Conservation (phyloP, 2,113 vertebrate species). For the pig (Sus scrofa) region DNA sequence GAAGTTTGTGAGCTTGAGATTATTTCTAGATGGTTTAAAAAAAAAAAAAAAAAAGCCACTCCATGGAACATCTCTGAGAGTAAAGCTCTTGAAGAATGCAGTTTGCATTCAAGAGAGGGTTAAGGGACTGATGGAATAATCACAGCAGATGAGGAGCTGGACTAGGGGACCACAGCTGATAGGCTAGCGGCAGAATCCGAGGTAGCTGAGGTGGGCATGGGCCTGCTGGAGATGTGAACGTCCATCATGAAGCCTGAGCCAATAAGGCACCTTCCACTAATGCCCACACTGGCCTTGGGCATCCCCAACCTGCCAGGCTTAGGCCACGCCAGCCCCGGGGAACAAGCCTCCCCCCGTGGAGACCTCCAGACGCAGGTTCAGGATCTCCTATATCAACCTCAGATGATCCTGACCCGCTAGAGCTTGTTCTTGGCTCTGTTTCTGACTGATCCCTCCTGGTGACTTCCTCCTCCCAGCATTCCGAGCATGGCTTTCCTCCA, state of each 20-base stretch:
- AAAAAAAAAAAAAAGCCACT: background rate
- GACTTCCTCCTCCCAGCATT: background rate
- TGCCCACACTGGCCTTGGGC: background rate
- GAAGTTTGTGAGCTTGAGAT: background rate
- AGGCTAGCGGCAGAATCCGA: background rate
- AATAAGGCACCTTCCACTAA: fast-evolving
- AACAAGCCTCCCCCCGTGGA: background rate
- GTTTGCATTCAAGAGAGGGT: background rate
- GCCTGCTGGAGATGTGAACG: background rate
- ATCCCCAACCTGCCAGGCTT: background rate
- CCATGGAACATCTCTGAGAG: background rate
- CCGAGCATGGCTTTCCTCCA: background rate
- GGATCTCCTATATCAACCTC: background rate
- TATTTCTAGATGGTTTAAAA: background rate
- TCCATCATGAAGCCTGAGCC: background rate
- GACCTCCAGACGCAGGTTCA: background rate
- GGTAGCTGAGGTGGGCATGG: background rate
- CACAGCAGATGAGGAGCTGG: background rate
- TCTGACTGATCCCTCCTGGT: background rate
- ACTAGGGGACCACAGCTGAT: background rate
- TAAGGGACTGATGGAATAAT: background rate
- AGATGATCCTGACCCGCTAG: background rate
- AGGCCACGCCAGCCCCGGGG: background rate
- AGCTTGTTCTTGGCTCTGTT: background rate
- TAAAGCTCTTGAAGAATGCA: background rate